Evolutionary conservation across 2,888 invertebrate genomes (phyloP), one percentile per base, ranked within the genome.

Genomic region (Horisme vitalbata): DNA sequence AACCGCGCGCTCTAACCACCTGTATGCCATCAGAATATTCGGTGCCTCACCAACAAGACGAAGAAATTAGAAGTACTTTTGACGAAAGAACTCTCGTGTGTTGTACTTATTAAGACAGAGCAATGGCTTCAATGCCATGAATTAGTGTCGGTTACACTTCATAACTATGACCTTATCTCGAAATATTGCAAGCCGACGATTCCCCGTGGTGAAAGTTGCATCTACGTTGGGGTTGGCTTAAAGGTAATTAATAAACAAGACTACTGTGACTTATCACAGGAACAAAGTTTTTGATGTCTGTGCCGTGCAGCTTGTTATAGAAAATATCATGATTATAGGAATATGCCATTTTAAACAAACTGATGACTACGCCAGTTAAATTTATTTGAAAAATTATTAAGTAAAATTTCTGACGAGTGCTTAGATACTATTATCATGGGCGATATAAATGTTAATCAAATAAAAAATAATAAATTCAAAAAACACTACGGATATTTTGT

Each of bases 221-320:
- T 36, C 9, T 36, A 26, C 26, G 35, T 26, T n/a, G 26, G 35
- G 3, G 15, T 15, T n/a, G 35, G 35, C 7, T 26, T 36, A 1
- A 36, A 36, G 24, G 26, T 36, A 26, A 36, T 9, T 8, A 36
- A 36, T 18, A 36, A 11, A 26, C 35, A 36, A 36, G 35, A 36
- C 9, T 36, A 36, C 18, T 36, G 35, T 4, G 35, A 36, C 7
- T n/a, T 34, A 34, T 34, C 34, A 9, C 13, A 21, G 8, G 23
- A 34, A 24, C 34, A 34, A 14, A n/a, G n/a, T 23, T 8, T 34
- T 34, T 24, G 34, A 34, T 20, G 20, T 32, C 4, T 15, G 30
- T 15, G 30, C 30, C 15, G 30, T 15, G 9, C 30, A 30, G 11
- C 31, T 32, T 20, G 21, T 33, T 33, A 4, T 21, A 12, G 33